Evolutionary conservation across 2,888 invertebrate genomes (phyloP), one percentile per base, ranked within the genome.

Genomic region (Boloria selene): DNA sequence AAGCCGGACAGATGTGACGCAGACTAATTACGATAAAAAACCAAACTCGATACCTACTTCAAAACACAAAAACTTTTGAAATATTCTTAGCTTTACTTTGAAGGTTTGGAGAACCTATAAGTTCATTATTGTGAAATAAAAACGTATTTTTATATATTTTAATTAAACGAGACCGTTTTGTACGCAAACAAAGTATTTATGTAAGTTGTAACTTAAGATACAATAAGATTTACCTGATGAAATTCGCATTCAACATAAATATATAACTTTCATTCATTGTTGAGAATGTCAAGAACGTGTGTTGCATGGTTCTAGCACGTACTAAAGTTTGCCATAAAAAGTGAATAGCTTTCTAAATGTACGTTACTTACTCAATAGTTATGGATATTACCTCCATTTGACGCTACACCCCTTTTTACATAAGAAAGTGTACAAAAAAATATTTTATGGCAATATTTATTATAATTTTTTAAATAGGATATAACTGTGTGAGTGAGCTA

Each of bases 1-100:
- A 91, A 91, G 83, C 91, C 91, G 56, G 70, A 72, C 76, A 82
- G 82, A 83, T 85, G 86, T 85, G 80, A 79, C 78, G 77, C 77
- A 74, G 77, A 77, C 81, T 90, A 90, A 90, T 90, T 89, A 84
- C 74, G 26, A 79, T 75, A 75, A 76, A 77, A 73, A 82, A 78
- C 73, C 50, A 50, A 84, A 71, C 53, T 77, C 69, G 77, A 82
- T 80, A 80, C 77, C 70, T 66, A 72, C 42, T 69, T 68, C 61
- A 55, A 61, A 67, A 69, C 31, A 73, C 66, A 61, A 64, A 65
- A 31, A 52, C 38, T 31, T 65, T 53, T 17, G 16, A 47, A 51
- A 26, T 55, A 31, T 54, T 63, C 3, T 52, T 52, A 17, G 13
- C 10, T 45, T 51, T 51, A 26, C 45, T 59, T 47, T 58, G 4